Percentiles rank a stretch among this genome's conserved stretches.
These are phyloP conservation scores for Meandrusa payeni DNA, from an alignment of 2,888 invertebrate genomes.

Conservation along the genomic window DNA sequence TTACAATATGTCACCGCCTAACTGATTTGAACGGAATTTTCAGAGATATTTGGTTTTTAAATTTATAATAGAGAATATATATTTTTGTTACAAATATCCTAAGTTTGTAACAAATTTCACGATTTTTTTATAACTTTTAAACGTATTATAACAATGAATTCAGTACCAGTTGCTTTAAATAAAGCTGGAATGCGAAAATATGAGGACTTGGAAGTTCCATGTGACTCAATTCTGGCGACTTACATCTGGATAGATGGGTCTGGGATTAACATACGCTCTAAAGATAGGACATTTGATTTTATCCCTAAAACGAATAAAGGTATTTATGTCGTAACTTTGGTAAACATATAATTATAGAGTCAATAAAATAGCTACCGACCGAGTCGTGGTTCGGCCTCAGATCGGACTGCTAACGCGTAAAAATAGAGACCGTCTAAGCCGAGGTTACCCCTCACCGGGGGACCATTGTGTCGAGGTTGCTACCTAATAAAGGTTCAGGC, in stretches of 20 bases:
- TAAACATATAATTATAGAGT: too few relatives aligned
- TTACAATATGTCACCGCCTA: not conserved
- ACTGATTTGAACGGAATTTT: not conserved
- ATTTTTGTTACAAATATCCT: too few relatives aligned
- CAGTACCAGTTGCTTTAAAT: slow-evolving; percentile 59
- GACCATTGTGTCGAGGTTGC: too few relatives aligned
- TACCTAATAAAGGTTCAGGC: too few relatives aligned
- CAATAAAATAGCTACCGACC: too few relatives aligned
- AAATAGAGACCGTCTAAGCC: too few relatives aligned
- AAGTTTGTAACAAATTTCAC: too few relatives aligned
- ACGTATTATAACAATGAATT: slow-evolving; percentile 48
- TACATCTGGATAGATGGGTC: slow-evolving; percentile 91
- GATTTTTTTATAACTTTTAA: too few relatives aligned
- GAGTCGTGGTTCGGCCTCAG: too few relatives aligned
- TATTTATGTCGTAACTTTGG: too few relatives aligned
- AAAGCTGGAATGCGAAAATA: slow-evolving; percentile 78
- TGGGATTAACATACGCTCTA: slow-evolving; percentile 84
- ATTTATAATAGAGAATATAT: slow-evolving; percentile 3
- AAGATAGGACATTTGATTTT: slow-evolving; percentile 85
- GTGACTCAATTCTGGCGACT: slow-evolving; percentile 80
- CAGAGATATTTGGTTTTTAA: slow-evolving; percentile 3
- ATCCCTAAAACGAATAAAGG: slow-evolving; percentile 80
- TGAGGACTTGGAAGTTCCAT: slow-evolving; percentile 81
- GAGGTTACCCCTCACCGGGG: too few relatives aligned
- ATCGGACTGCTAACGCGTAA: too few relatives aligned